Percentiles rank a stretch among this genome's conserved stretches.
phyloP scores from a whole-genome alignment of 2,888 invertebrate genomes.

The Drosophila stalkeri region DNA sequence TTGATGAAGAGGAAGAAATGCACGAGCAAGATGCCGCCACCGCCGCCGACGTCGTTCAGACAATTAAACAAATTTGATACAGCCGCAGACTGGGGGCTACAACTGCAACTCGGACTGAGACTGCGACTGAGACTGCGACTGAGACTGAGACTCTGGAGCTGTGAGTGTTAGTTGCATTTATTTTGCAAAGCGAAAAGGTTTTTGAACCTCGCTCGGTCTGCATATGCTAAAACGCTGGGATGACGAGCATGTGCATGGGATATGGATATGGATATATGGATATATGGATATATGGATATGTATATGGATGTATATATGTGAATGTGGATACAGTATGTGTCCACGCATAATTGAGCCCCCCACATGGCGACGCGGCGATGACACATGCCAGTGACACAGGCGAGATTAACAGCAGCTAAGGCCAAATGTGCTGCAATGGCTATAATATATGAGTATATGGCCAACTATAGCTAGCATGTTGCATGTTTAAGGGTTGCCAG shows the following conservation, averaged over 20 bases:
- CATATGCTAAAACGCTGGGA: conserved; percentile 27
- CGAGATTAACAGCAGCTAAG: conserved; percentile 5
- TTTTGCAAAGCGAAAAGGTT: conserved; percentile 58
- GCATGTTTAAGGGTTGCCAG: background rate
- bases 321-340: conserved; percentile 48
- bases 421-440: conserved; percentile 7
- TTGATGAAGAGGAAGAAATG: conserved; percentile 10
- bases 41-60: conserved; percentile 53
- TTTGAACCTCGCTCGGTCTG: conserved; percentile 60
- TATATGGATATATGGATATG: conserved; percentile 28
- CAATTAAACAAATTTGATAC: conserved; percentile 79
- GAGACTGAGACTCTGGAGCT: background rate
- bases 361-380: conserved; percentile 53
- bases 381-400: conserved; percentile 44
- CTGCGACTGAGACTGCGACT: background rate
- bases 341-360: conserved; percentile 70
- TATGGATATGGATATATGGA: conserved; percentile 27
- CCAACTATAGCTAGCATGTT: background rate
- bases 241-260: conserved; percentile 10
- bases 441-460: background rate
- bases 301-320: conserved; percentile 11
- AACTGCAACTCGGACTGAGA: background rate
- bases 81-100: conserved; percentile 48
- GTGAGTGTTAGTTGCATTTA: conserved; percentile 57
- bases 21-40: conserved; percentile 45